Conservation (phyloP, 2,888 invertebrate genomes). For the Diarsia mendica region DNA sequence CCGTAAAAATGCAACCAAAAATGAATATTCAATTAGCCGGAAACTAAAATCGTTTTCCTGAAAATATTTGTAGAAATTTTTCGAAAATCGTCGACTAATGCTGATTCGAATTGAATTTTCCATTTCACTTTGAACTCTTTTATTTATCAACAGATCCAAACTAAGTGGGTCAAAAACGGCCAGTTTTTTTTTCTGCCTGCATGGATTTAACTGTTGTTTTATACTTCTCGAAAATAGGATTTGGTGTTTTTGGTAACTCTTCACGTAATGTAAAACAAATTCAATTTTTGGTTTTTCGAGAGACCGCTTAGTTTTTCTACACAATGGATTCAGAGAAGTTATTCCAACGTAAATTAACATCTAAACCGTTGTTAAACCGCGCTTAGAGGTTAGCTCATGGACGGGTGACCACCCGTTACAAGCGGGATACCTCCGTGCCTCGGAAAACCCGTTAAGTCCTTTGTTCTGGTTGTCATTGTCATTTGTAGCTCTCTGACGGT, state of each 20-base stretch:
- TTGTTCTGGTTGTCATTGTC: too few relatives aligned
- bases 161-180: too few relatives aligned
- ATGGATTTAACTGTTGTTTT: neutral
- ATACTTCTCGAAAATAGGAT: neutral
- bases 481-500: too few relatives aligned
- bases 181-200: neutral
- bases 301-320: neutral
- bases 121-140: neutral
- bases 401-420: too few relatives aligned
- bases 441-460: too few relatives aligned
- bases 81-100: neutral
- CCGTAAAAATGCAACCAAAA: neutral
- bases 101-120: neutral
- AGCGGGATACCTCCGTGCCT: too few relatives aligned
- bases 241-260: neutral
- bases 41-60: neutral
- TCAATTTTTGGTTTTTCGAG: neutral
- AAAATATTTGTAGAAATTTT: neutral
- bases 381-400: too few relatives aligned
- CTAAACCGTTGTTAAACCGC: too few relatives aligned
- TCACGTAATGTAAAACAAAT: neutral
- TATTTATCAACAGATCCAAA: conserved; percentile 2
- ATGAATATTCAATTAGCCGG: neutral
- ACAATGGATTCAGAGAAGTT: neutral
- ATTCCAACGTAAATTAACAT: neutral